phyloP scores from a whole-genome alignment of 2,888 invertebrate genomes.

The Darwinula stevensoni region DNA sequence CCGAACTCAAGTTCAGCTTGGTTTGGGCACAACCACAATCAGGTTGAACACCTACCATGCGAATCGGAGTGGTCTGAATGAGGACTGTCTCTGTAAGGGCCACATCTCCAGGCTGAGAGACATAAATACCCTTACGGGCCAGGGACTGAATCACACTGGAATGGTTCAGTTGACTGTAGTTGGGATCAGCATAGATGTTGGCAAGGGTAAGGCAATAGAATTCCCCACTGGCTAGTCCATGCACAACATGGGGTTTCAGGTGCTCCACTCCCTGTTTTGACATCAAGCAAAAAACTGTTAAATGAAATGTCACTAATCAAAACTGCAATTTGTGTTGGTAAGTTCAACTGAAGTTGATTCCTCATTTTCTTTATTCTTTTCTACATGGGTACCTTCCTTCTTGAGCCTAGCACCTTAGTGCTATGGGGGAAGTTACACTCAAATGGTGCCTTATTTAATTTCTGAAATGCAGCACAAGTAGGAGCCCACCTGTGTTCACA shows the following conservation, averaged over 20 bases:
- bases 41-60: conserved; percentile 48
- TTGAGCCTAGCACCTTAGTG: no score
- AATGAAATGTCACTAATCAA: conserved; percentile 3
- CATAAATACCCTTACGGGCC: conserved; percentile 62
- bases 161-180: conserved; percentile 82
- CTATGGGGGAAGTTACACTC: no score
- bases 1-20: no score
- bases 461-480: no score
- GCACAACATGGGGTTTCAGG: conserved; percentile 70
- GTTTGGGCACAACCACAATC: no score
- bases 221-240: conserved; percentile 70
- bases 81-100: conserved; percentile 82
- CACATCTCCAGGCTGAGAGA: conserved; percentile 48
- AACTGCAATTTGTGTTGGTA: no score
- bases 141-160: conserved; percentile 79
- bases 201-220: conserved; percentile 75
- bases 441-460: no score
- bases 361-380: no score
- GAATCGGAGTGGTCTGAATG: conserved; percentile 76
- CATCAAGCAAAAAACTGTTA: no score
- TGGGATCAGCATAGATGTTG: conserved; percentile 84
- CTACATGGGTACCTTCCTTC: no score
- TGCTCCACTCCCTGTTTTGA: conserved; percentile 78
- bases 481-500: no score
- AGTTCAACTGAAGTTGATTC: no score